These are phyloP conservation scores for Pogonocichla stellata DNA, from an alignment of 2,113 vertebrate species.

Conservation along the genomic window DNA sequence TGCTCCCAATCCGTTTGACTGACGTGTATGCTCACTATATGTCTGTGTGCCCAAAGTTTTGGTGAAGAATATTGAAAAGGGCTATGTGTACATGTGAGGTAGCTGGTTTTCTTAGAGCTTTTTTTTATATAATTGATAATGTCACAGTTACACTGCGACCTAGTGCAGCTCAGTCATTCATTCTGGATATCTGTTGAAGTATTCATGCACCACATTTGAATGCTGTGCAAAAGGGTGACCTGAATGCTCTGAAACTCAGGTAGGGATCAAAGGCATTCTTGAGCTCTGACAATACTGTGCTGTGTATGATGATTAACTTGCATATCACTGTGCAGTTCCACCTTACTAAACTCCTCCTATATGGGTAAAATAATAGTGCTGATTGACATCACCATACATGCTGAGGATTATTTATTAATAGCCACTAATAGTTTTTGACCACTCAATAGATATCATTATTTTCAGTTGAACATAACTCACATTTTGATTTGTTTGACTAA, in stretches of 20 bases:
- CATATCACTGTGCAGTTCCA: background rate
- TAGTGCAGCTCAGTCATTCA: background rate
- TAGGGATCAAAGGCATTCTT: constrained; percentile 25
- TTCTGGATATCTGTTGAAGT: background rate
- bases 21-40: background rate
- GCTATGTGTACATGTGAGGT: background rate
- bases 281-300: background rate
- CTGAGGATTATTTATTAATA: constrained; percentile 26
- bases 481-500: constrained; percentile 26
- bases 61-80: background rate
- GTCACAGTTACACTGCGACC: background rate
- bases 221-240: background rate
- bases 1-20: background rate
- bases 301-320: background rate
- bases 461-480: background rate
- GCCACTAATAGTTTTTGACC: background rate
- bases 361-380: background rate
- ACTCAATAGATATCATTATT: background rate
- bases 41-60: background rate
- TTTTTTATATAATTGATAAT: background rate
- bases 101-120: background rate
- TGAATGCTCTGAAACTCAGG: background rate
- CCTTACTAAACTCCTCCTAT: background rate
- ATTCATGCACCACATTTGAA: background rate
- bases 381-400: background rate